These are phyloP conservation scores for Acrocyrtus sp. DNA, from an alignment of 2,888 invertebrate species.

Conservation along the genomic window DNA sequence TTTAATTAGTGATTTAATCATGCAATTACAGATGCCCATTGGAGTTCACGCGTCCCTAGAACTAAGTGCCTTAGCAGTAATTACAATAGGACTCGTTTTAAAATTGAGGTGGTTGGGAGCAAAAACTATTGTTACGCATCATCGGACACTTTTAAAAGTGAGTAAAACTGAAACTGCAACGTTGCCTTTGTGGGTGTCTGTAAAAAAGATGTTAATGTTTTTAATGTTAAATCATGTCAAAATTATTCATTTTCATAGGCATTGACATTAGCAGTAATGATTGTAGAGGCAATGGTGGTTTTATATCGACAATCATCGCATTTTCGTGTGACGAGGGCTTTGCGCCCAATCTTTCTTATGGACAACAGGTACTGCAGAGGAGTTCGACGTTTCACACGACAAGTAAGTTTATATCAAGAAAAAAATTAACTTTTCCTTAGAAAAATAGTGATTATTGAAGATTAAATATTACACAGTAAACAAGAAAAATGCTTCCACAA, in stretches of 20 bases:
- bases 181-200: too few species aligned
- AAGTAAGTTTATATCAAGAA: too few species aligned
- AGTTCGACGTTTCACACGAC: constrained; percentile 69
- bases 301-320: constrained; percentile 84
- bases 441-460: too few species aligned
- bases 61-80: constrained; percentile 78
- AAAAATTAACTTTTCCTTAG: too few species aligned
- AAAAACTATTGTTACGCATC: constrained; percentile 83
- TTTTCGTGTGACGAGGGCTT: constrained; percentile 85
- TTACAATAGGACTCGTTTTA: constrained; percentile 80
- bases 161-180: constrained; percentile 30
- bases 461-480: too few species aligned
- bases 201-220: too few species aligned
- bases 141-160: constrained; percentile 87
- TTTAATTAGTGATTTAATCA: neutral
- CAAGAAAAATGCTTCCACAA: too few species aligned
- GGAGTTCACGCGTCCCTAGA: constrained; percentile 86
- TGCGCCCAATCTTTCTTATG: constrained; percentile 88
- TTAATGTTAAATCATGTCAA: too few species aligned
- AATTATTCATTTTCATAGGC: too few species aligned
- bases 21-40: constrained; percentile 73
- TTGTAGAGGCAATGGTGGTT: constrained; percentile 82
- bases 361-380: constrained; percentile 87
- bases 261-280: constrained; percentile 80
- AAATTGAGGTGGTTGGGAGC: constrained; percentile 88